phyloP scores from a whole-genome alignment of 2,113 vertebrate species.

The Cromileptes altivelis region DNA sequence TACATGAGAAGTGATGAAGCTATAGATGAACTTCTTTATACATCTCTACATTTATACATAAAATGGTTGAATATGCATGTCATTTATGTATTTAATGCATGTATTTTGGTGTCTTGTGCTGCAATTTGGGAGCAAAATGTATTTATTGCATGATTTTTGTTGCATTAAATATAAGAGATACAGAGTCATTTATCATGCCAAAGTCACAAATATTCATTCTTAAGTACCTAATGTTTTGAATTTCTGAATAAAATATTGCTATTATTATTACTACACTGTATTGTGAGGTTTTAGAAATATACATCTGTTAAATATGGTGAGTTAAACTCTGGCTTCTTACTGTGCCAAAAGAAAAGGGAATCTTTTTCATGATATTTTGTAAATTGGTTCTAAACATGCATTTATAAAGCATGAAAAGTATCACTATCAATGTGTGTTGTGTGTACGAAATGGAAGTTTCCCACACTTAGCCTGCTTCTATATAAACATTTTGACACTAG shows the following conservation, averaged over 20 bases:
- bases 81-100: neutral
- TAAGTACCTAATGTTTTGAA: neutral
- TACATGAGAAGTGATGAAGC: neutral
- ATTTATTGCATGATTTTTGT: neutral
- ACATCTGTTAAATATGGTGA: neutral
- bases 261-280: neutral
- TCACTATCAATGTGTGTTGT: neutral
- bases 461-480: neutral
- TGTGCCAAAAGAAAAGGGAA: neutral
- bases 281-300: neutral
- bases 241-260: neutral
- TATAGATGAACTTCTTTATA: neutral
- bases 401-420: neutral
- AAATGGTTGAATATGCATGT: neutral
- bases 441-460: neutral
- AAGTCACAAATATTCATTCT: neutral
- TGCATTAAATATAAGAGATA: neutral
- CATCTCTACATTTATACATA: neutral
- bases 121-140: neutral
- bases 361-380: neutral
- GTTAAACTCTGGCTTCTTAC: neutral
- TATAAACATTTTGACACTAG: neutral
- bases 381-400: neutral
- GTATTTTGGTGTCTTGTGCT: neutral
- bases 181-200: neutral